Conservation (phyloP, 2,888 invertebrate species). For the Eupeodes luniger region DNA sequence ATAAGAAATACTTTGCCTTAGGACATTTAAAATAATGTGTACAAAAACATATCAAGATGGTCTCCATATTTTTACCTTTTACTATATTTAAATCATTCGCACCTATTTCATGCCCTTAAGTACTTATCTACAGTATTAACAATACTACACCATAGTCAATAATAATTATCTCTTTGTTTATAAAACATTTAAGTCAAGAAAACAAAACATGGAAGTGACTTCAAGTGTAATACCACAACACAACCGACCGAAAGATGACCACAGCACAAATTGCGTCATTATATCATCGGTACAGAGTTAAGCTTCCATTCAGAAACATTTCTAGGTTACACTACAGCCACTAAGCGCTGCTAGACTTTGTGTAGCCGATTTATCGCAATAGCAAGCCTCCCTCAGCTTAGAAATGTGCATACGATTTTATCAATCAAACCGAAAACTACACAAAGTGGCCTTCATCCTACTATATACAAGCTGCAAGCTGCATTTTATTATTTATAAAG, state of each 20-base stretch:
- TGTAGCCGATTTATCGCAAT: slow-evolving; percentile 19
- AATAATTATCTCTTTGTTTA: too few species aligned
- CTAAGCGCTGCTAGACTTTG: slow-evolving; percentile 25
- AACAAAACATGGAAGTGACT: slow-evolving; percentile 4
- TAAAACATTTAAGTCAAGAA: too few species aligned
- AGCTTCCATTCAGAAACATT: background rate
- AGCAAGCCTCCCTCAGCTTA: slow-evolving; percentile 1
- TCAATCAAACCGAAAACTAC: slow-evolving; percentile 12
- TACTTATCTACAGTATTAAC: too few species aligned
- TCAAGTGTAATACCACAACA: background rate
- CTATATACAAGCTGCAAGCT: slow-evolving; percentile 18
- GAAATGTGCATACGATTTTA: slow-evolving; percentile 16
- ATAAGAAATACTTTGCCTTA: too few species aligned
- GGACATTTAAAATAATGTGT: too few species aligned
- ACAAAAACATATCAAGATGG: too few species aligned
- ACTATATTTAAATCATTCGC: too few species aligned
- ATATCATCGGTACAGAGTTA: background rate
- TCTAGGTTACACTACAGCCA: background rate
- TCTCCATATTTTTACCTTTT: too few species aligned
- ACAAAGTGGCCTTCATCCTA: slow-evolving; percentile 28
- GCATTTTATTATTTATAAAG: slow-evolving; percentile 5
- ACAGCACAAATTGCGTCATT: slow-evolving; percentile 18
- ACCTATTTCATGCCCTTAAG: too few species aligned
- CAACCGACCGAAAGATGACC: slow-evolving; percentile 24
- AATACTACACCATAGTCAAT: too few species aligned